These are phyloP conservation scores for Sylvietta virens DNA, from an alignment of 2,113 vertebrate genomes.

Conservation along the genomic window DNA sequence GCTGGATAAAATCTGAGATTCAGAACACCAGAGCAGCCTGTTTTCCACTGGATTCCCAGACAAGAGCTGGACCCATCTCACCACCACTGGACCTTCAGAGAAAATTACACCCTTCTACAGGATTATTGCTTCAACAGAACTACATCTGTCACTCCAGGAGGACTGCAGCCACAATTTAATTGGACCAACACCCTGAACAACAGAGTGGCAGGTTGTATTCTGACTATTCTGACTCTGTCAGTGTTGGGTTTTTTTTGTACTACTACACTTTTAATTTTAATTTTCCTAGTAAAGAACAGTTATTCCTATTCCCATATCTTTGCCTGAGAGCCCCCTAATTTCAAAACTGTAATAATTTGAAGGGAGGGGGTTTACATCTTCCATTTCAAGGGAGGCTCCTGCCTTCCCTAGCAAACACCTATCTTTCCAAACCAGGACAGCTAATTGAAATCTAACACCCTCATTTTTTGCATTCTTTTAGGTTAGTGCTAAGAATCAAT, in stretches of 20 bases:
- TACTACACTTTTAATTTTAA: not conserved
- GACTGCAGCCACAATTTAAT: not conserved
- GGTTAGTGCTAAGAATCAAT: not conserved
- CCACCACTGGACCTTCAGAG: not conserved
- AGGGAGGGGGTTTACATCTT: not conserved
- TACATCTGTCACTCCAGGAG: not conserved
- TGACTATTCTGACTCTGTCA: no score
- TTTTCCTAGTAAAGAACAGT: not conserved
- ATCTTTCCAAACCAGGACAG: not conserved
- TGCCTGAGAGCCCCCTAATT: not conserved
- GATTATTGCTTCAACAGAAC: not conserved
- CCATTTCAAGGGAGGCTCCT: not conserved
- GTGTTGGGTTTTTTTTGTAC: not conserved
- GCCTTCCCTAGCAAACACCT: not conserved
- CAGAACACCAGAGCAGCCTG: not conserved
- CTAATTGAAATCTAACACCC: not conserved
- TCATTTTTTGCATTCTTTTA: not conserved
- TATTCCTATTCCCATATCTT: not conserved
- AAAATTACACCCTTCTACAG: not conserved
- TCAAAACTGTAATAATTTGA: not conserved
- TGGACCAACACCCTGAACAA: not conserved
- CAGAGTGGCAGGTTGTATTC: not conserved
- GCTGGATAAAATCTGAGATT: not conserved
- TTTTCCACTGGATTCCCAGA: not conserved
- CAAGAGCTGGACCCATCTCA: not conserved